Evolutionary conservation across 2,888 invertebrate genomes (phyloP).

Genomic region (Prosapia bicincta): DNA sequence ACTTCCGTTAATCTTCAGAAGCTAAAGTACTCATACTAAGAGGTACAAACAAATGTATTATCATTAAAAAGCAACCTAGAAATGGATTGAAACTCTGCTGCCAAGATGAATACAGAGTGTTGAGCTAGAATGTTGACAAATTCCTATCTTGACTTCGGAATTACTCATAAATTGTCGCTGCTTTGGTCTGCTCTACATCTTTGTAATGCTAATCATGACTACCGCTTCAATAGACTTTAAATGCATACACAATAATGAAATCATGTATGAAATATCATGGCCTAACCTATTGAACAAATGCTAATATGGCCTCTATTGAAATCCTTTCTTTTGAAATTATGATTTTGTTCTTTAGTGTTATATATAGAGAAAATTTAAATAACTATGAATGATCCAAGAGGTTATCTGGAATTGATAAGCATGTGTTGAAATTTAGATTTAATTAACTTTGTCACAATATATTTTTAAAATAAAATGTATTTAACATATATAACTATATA

Average conservation of each 20-base stretch:
- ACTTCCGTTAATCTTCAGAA: neutral
- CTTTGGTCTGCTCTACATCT: neutral
- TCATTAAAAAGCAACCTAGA: slow-evolving; percentile 24
- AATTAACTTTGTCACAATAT: too few relatives aligned
- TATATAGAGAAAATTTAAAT: neutral
- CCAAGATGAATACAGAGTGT: neutral
- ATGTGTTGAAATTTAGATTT: neutral
- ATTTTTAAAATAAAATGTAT: too few relatives aligned
- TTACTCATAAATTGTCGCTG: neutral
- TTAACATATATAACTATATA: too few relatives aligned
- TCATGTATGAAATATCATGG: slow-evolving; percentile 36
- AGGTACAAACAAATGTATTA: neutral
- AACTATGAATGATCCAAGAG: neutral
- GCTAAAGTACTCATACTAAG: neutral
- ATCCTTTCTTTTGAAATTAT: slow-evolving; percentile 9
- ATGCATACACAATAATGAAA: slow-evolving; percentile 36
- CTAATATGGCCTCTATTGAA: slow-evolving; percentile 24
- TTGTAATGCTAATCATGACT: slow-evolving; percentile 28
- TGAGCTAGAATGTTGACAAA: slow-evolving; percentile 34
- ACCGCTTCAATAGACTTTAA: slow-evolving; percentile 21
- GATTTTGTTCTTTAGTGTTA: slow-evolving; percentile 12
- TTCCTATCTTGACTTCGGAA: slow-evolving; percentile 20
- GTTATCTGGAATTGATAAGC: neutral
- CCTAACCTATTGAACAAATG: slow-evolving; percentile 36
- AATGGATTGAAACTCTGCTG: neutral